Conservation (phyloP, 2,888 invertebrate species). For the Phanerotoma sp. region DNA sequence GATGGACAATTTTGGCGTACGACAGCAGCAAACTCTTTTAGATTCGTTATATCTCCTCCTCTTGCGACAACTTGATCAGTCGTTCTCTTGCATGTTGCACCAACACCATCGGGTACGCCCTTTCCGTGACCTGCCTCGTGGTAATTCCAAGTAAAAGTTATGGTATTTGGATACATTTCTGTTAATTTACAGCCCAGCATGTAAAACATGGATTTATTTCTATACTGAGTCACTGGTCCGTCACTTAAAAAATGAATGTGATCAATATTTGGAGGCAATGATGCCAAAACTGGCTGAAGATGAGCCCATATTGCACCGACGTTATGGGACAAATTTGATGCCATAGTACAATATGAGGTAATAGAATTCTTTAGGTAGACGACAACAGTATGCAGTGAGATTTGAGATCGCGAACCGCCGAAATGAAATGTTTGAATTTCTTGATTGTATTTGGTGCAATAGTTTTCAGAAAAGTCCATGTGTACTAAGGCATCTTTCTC, state of each 20-base stretch:
- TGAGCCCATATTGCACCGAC: constrained; percentile 54
- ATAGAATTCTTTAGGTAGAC: constrained; percentile 35
- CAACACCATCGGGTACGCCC: not conserved
- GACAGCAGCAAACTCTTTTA: not conserved
- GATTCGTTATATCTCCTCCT: constrained; percentile 15
- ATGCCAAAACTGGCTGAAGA: constrained; percentile 41
- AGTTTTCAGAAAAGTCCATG: constrained; percentile 53
- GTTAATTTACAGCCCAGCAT: constrained; percentile 35
- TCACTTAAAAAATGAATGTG: not conserved
- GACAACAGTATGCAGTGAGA: constrained; percentile 51
- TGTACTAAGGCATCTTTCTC: constrained; percentile 36
- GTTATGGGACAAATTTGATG: constrained; percentile 44
- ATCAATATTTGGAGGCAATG: constrained; percentile 6
- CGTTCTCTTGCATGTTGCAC: not conserved
- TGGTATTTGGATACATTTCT: constrained; percentile 25
- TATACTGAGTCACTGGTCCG: not conserved
- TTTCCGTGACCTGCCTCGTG: not conserved
- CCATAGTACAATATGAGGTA: constrained; percentile 41
- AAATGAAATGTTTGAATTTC: constrained; percentile 53
- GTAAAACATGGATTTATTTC: constrained; percentile 42
- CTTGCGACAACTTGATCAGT: not conserved
- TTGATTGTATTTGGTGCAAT: constrained; percentile 41
- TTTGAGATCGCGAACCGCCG: constrained; percentile 45
- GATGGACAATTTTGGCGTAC: constrained; percentile 1
- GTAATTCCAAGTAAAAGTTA: constrained; percentile 22